Evolutionary conservation across 2,113 vertebrate genomes (phyloP).

Genomic region (Pomatostomus ruficeps): DNA sequence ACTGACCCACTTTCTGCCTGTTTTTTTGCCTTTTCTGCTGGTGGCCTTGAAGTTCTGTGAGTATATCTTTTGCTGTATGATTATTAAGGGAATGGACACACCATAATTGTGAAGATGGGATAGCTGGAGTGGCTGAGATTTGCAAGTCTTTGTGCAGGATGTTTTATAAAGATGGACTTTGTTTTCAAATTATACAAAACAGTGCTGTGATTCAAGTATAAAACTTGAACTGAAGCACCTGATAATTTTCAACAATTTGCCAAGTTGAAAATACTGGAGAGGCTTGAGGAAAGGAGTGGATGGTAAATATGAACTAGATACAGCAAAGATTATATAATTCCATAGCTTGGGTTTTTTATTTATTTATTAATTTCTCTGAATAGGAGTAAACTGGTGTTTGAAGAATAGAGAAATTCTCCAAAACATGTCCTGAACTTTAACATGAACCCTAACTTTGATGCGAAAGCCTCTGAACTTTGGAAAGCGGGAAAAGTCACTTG

Average conservation of each 20-base stretch:
- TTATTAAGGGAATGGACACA: background rate
- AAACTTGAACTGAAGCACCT: background rate
- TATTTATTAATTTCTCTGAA: background rate
- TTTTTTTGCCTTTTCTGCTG: background rate
- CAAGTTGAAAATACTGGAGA: background rate
- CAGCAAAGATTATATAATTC: background rate
- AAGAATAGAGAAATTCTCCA: background rate
- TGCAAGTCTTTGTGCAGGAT: background rate
- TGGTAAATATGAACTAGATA: background rate
- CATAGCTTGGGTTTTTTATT: rapidly evolving
- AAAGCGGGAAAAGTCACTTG: background rate
- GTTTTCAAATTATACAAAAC: background rate
- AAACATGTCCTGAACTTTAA: background rate
- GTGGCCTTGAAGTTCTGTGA: background rate
- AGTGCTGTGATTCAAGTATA: background rate
- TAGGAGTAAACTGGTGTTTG: background rate
- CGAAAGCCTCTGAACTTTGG: background rate
- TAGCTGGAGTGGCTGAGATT: background rate
- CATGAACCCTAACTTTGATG: background rate
- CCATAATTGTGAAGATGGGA: background rate
- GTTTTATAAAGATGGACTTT: background rate
- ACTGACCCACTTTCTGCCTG: background rate
- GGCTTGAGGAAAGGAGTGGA: background rate
- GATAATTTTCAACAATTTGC: background rate
- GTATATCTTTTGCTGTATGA: background rate